Evolutionary conservation across 2,113 vertebrate species (phyloP), one percentile per base, ranked within the genome.

Genomic region (Dipodomys merriami): DNA sequence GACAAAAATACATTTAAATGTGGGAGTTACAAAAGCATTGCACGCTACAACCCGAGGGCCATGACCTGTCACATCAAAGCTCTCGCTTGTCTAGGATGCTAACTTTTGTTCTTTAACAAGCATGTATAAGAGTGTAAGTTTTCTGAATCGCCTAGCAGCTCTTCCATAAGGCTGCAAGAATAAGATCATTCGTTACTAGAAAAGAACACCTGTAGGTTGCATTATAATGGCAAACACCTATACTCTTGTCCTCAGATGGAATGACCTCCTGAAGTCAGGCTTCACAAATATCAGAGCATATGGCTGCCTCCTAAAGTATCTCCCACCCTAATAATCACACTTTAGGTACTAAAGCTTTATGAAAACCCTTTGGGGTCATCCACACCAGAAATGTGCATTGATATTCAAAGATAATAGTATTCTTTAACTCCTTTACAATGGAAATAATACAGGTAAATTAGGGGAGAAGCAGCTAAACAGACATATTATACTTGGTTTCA

Each of bases 41-140:
- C 46, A 87, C 39, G 74, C 73, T 65, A 76, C 20, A 44, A 29
- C 33, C 82, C 22, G 30, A 23, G 60, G 39, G 84, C 90, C 62
- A 53, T 35, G 69, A 74, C 88, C 65, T 77, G 35, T 94, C 65
- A 91, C 71, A 88, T 71, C 87, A 44, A 83, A 95, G 83, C n/a
- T 13, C 60, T 96, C 46, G 19, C 25, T 83, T 71, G 68, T 80
- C 74, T 76, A 80, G 30, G 30, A 82, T 16, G 69, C 73, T 46
- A 78, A 84, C 49, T 69, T 94, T 86, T 85, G 35, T 29, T 92
- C 73, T 88, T 91, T 83, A 83, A 95, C 33, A 62, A 87, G 83
- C 18, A n/a, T 18, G 49, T 27, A 27, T 68, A 87, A 89, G 49
- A 87, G 86, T 25, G 44, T 73, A 83, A 71, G n/a, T 78, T 35